Evolutionary conservation across 1,140 invertebrate genomes (phyloP), one percentile per base, ranked within the genome.

Genomic region (Augochlora pura): DNA sequence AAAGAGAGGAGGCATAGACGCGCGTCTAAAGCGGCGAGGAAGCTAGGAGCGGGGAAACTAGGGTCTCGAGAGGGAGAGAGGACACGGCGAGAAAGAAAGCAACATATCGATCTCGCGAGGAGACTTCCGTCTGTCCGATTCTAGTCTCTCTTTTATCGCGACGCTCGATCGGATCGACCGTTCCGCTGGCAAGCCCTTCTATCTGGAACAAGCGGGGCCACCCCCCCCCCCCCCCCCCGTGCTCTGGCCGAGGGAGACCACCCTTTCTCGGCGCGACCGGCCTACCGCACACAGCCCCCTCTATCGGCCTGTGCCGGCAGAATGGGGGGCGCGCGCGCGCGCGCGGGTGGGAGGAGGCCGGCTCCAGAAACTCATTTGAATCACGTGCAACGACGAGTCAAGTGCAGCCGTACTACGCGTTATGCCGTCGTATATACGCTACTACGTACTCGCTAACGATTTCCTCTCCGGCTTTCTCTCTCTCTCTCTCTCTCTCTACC

Each of bases 281-380:
- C 64, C 52, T 84, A 80, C n/a, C 18, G n/a, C 46, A 68, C 69
- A 42, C 76, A 70, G 25, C 64, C 52, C 76, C 75, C 32, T 64
- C 46, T 79, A 57, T 81, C 68, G 64, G 64, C 54, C 52, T 67
- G n/a, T n/a, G 54, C 54, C 10, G 52, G 66, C 62, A 25, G n/a
- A n/a, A n/a, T n/a, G n/a, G n/a, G n/a, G n/a, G n/a, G n/a, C n/a
- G n/a, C n/a, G n/a, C n/a, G 67, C 52, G n/a, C 27, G 54, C 14
- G 65, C 25, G 38, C 62, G 71, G 60, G 79, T 68, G 46, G 77
- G 64, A 72, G 59, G 77, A 52, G 23, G 9, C 70, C 63, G 76
- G 5, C 49, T 49, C 52, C 59, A 77, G 84, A 87, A 86, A 83
- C 81, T 89, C 83, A 86, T 88, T 89, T 86, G 79, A 84, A 86